These are phyloP conservation scores for Crypturellus undulatus DNA, from an alignment of 2,113 vertebrate genomes.

Conservation along the genomic window DNA sequence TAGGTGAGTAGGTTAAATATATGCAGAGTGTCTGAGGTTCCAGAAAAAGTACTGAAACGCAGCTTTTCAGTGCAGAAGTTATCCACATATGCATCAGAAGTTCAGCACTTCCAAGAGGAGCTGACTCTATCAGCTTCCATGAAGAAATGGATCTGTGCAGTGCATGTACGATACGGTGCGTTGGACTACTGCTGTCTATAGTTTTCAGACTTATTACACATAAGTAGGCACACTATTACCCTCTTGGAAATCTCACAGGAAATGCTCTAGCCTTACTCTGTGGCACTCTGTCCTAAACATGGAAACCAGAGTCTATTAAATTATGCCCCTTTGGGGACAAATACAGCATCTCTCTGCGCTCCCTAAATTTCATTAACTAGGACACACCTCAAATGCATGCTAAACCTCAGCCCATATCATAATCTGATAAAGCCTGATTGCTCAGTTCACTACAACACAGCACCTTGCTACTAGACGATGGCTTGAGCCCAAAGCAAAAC, in stretches of 20 bases:
- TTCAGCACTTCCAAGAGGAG: not conserved
- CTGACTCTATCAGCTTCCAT: not conserved
- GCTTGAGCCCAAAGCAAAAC: not conserved
- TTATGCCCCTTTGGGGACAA: not conserved
- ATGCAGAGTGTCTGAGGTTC: not conserved
- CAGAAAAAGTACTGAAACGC: not conserved
- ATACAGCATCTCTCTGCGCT: not conserved
- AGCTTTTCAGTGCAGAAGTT: not conserved
- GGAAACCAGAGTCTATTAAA: not conserved
- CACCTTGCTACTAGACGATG: not conserved
- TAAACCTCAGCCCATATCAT: not conserved
- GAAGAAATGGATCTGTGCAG: not conserved
- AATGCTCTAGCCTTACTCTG: not conserved
- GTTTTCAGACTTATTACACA: not conserved
- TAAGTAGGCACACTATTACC: not conserved
- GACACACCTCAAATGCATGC: not conserved
- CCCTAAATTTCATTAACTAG: not conserved
- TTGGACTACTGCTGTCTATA: not conserved
- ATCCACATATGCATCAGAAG: not conserved
- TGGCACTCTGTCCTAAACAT: not conserved
- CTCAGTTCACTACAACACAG: accelerated
- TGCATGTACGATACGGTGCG: accelerated
- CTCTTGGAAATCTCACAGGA: not conserved
- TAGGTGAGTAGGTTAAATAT: not conserved
- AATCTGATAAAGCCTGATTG: not conserved